Conservation (phyloP, 2,888 invertebrate species). For the Holacanthella duospinosa region DNA sequence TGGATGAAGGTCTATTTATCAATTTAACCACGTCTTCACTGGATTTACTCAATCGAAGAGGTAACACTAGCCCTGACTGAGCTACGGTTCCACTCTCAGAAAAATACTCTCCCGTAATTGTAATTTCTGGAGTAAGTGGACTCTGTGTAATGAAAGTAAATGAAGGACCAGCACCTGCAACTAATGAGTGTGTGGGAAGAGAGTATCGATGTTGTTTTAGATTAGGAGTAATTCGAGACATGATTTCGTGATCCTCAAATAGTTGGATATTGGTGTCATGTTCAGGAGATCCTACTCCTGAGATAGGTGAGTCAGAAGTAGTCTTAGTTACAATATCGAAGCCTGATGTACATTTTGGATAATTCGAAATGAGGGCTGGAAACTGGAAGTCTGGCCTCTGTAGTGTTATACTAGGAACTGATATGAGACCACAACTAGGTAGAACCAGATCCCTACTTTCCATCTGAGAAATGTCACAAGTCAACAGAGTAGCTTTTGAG, state of each 20-base stretch:
- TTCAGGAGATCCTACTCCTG: background rate
- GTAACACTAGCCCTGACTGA: background rate
- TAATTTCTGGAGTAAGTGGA: conserved; percentile 56
- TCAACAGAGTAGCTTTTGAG: background rate
- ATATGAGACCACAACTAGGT: conserved; percentile 56
- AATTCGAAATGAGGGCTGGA: too few species aligned
- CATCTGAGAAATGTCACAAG: background rate
- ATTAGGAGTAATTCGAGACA: background rate
- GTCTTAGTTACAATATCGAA: background rate
- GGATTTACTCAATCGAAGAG: conserved; percentile 19
- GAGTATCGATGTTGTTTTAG: conserved; percentile 28
- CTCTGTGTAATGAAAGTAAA: conserved; percentile 34
- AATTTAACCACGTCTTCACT: conserved; percentile 12
- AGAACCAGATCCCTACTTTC: conserved; percentile 42
- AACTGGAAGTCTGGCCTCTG: conserved; percentile 9
- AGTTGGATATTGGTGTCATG: background rate
- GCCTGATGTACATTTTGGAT: conserved; percentile 8
- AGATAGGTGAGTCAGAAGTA: background rate
- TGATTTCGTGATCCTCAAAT: too few species aligned
- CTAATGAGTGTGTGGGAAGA: conserved; percentile 29
- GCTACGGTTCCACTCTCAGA: background rate
- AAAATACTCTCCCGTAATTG: conserved; percentile 43
- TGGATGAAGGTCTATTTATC: background rate
- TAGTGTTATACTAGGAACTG: conserved; percentile 9
- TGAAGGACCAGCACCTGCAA: conserved; percentile 23